Evolutionary conservation across 2,113 vertebrate genomes (phyloP).

Genomic region (Bothrops jararaca): DNA sequence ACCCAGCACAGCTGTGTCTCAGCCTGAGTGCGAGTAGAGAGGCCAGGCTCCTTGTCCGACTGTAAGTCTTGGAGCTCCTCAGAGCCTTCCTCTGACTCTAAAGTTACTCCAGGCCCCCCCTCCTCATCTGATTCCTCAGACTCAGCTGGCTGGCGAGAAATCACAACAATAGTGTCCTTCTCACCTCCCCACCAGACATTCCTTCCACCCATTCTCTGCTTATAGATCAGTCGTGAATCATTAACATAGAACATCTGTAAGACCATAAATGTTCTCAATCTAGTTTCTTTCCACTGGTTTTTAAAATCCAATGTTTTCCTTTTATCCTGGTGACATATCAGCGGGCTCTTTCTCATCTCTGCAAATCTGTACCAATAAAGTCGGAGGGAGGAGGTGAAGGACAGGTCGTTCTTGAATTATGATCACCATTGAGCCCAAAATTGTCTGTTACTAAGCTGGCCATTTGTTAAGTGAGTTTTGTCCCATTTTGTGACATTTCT

Average conservation of each 20-base stretch:
- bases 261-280: slow-evolving; percentile 35
- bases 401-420: not conserved
- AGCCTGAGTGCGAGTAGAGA: too few relatives aligned
- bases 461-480: not conserved
- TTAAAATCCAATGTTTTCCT: slow-evolving; percentile 38
- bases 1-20: too few relatives aligned
- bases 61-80: too few relatives aligned
- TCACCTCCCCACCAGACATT: not conserved
- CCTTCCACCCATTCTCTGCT: not conserved
- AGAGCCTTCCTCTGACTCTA: too few relatives aligned
- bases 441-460: not conserved
- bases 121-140: too few relatives aligned
- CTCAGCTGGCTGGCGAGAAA: too few relatives aligned
- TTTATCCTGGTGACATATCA: slow-evolving; percentile 11
- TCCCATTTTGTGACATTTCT: not conserved
- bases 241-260: not conserved
- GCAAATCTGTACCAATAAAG: slow-evolving; percentile 48
- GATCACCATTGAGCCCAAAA: not conserved
- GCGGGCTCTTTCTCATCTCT: slow-evolving; percentile 34
- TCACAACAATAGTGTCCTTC: not conserved
- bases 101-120: too few relatives aligned
- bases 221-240: too few relatives aligned
- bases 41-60: too few relatives aligned
- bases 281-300: slow-evolving; percentile 30
- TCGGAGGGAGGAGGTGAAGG: accelerated